Base-by-base conservation (phyloP, 2,797 vertebrate genomes). In the Myotis findleyi region DNA sequence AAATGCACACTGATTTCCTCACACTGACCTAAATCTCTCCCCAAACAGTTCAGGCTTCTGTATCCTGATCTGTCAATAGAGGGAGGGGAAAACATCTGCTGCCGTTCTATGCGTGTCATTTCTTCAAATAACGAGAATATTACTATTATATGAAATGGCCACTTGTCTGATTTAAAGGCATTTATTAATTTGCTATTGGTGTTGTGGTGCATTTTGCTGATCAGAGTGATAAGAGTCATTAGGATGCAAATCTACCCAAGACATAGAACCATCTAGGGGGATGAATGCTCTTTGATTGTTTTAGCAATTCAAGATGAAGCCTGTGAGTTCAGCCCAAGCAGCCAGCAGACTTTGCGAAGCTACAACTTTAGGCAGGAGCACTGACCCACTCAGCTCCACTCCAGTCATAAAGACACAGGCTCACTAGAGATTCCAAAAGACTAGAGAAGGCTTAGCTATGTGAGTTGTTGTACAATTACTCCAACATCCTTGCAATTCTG, bases 1-100 rank as follows among this genome's bases (percentile, higher is more conserved):
- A 96, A 97, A 96, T 97, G 94, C 87, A 82, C 76, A 44, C 91
- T 97, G 95, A 97, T 97, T 97, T 97, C 89, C 87, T 96, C 77
- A 66, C 72, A 81, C 90, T 95, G 97, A 97, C 96, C 95, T 96
- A 94, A 94, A 96, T 95, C 84, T 47, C 33, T 95, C 87, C 44
- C 27, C 10, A 38, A 80, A 16, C 55, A 64, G 18, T 92, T 69
- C 86, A 90, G 76, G 23, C 84, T 96, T 96, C 87, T 80, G 72
- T 77, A 94, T 92, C 76, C 96, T 94, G 51, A 89, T 91, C 68
- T 73, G 53, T 94, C 82, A 95, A 87, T 73, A 89, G 75, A 25
- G 68, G 84, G 89, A 95, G 87, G 73, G 81, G 62, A 85, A 95
- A 93, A 97, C 95, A 96, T 94, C 95, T 97, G 96, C 81, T 89